A percentile compares a stretch with the other conserved stretches of the same genome.
phyloP scores from a whole-genome alignment of 1,140 invertebrate species.

The Nasonia giraulti region DNA sequence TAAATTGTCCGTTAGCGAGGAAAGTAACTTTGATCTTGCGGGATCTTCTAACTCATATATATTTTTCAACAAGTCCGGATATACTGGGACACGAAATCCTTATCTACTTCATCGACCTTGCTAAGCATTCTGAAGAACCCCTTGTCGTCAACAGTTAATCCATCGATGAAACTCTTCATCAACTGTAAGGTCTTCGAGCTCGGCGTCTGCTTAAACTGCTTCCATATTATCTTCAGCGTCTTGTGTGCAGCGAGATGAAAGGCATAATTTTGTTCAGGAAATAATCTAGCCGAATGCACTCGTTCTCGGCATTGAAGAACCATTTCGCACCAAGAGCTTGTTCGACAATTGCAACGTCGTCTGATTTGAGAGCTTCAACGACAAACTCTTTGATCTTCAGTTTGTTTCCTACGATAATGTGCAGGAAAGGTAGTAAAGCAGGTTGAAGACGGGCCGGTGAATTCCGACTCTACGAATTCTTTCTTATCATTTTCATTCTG shows the following conservation, averaged over 20 bases:
- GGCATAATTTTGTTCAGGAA: conserved; percentile 59
- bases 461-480: background rate
- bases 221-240: conserved; percentile 24
- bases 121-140: background rate
- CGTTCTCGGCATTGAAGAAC: conserved; percentile 58
- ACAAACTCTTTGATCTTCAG: conserved; percentile 51
- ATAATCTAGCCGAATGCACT: conserved; percentile 52
- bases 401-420: conserved; percentile 56
- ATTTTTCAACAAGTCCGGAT: too few relatives aligned
- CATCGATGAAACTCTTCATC: background rate
- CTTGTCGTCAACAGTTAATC: background rate
- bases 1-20: too few relatives aligned
- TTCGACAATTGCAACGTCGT: conserved; percentile 55
- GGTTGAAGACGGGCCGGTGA: conserved; percentile 43
- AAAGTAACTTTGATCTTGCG: too few relatives aligned
- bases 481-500: conserved; percentile 19
- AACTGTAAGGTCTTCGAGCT: background rate
- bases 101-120: background rate
- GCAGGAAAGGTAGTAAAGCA: conserved; percentile 52
- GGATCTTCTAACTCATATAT: too few relatives aligned
- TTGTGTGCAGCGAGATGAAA: conserved; percentile 56
- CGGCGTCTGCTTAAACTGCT: conserved; percentile 13
- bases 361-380: conserved; percentile 59
- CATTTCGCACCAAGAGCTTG: conserved; percentile 59
- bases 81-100: too few relatives aligned